Evolutionary conservation across 2,113 vertebrate genomes (phyloP), one percentile per base, ranked within the genome.

Genomic region (Oostethus manadensis): DNA sequence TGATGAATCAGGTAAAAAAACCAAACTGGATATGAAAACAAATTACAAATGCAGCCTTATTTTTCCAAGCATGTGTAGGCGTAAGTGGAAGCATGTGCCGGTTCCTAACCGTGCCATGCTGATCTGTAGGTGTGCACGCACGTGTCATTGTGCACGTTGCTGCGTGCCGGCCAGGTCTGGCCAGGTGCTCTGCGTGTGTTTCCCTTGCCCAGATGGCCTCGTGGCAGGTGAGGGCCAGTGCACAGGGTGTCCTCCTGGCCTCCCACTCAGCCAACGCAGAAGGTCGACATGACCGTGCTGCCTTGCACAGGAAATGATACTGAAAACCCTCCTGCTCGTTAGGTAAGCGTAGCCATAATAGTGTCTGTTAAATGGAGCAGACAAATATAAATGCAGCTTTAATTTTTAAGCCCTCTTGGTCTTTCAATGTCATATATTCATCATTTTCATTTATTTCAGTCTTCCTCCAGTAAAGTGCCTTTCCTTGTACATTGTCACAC

Each of bases 161-260:
- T 23, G 53, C 35, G 73, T 77, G 80, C 82, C 77, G 78, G 78
- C 75, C 79, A 78, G 82, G 83, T 85, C 77, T 83, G 77, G 85
- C 79, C 87, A 87, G 84, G 82, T 85, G 72, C 87, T 72, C 85
- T 76, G 87, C 81, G 53, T 87, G 87, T 85, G 79, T 87, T 88
- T 88, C 84, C 85, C 79, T 78, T 26, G 82, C 86, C 87, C 87
- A 88, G 87, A 88, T 87, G 85, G 85, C 77, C 77, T 80, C 84
- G 68, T 80, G 26, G 78, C 82, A 83, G 82, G 87, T 74, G 64
- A 70, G 72, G 83, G 81, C 73, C 51, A 54, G 77, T 78, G 82
- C 64, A 29, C 47, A 56, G 78, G 85, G 84, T 82, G 82, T 86
- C 82, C 87, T 87, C 87, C 85, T 84, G 85, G 79, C 85, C 82